Evolutionary conservation across 2,888 invertebrate genomes (phyloP).

Genomic region (Conchocele bisecta): DNA sequence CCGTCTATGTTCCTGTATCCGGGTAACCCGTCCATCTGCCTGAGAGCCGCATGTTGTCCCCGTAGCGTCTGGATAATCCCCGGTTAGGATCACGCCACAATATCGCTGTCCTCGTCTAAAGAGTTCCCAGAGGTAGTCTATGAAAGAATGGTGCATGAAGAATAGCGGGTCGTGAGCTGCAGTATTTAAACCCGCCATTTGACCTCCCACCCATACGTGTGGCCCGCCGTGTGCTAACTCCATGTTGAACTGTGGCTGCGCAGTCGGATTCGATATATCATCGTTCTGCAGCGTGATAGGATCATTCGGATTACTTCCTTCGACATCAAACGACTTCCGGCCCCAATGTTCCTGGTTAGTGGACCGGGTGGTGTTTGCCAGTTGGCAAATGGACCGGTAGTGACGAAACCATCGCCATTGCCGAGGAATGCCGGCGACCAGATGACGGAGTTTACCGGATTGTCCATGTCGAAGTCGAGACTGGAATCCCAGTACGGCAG

Average conservation of each 20-base stretch:
- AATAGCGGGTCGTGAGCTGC: slow-evolving; percentile 73
- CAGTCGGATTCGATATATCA: slow-evolving; percentile 56
- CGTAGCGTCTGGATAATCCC: slow-evolving; percentile 55
- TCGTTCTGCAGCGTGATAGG: slow-evolving; percentile 46
- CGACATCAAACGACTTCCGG: slow-evolving; percentile 62
- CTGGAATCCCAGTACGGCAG: slow-evolving; percentile 74
- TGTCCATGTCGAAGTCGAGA: slow-evolving; percentile 63
- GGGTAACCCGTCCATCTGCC: slow-evolving; percentile 49
- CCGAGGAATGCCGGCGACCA: slow-evolving; percentile 70
- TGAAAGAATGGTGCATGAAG: slow-evolving; percentile 71
- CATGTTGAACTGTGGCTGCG: slow-evolving; percentile 42
- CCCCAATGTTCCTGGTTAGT: slow-evolving; percentile 66
- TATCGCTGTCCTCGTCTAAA: slow-evolving; percentile 57
- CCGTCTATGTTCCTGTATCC: slow-evolving; percentile 54
- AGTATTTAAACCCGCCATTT: slow-evolving; percentile 66
- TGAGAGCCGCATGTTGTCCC: slow-evolving; percentile 37
- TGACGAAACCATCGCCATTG: slow-evolving; percentile 68
- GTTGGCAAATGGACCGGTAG: slow-evolving; percentile 70
- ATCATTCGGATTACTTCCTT: slow-evolving; percentile 49
- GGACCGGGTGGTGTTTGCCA: slow-evolving; percentile 65
- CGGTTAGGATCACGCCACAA: slow-evolving; percentile 53
- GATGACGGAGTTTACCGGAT: slow-evolving; percentile 62
- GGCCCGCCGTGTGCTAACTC: slow-evolving; percentile 65
- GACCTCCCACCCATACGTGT: slow-evolving; percentile 73
- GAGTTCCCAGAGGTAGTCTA: slow-evolving; percentile 73